A percentile compares a stretch with the other conserved stretches of the same genome.
These are phyloP conservation scores for Phymastichus coffea DNA, from an alignment of 1,140 invertebrate genomes.

Conservation along the genomic window DNA sequence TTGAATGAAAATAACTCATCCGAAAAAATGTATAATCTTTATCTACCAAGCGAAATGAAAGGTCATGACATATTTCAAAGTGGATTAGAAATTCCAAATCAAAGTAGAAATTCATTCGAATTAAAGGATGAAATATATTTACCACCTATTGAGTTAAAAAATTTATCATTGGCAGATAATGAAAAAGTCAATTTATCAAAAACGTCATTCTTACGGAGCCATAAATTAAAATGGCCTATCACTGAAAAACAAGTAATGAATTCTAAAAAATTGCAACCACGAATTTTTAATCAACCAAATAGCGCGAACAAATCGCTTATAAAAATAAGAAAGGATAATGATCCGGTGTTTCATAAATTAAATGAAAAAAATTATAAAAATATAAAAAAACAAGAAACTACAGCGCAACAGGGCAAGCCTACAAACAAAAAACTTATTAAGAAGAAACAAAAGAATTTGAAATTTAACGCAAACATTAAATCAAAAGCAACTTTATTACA, in stretches of 20 bases:
- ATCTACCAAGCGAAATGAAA: no score
- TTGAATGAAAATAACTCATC: no score
- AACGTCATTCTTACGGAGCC: no score
- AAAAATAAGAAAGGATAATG: neutral
- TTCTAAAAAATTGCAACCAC: no score
- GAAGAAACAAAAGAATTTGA: neutral
- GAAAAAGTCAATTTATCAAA: constrained; percentile 4
- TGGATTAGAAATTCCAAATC: no score
- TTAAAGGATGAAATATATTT: no score
- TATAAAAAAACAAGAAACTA: neutral
- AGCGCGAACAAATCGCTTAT: neutral
- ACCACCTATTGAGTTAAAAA: constrained; percentile 4
- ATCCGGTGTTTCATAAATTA: neutral
- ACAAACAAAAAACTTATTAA: neutral
- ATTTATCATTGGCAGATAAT: constrained; percentile 3
- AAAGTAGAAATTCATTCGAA: no score
- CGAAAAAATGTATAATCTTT: no score
- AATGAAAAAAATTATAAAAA: neutral
- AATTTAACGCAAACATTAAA: neutral
- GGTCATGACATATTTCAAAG: no score
- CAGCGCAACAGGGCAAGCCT: neutral
- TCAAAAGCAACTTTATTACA: neutral
- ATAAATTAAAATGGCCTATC: no score
- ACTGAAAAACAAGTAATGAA: no score
- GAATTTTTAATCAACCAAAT: neutral